A percentile compares a stretch with the other conserved stretches of the same genome.
These are phyloP conservation scores for Dicyrtomina minuta DNA, from an alignment of 2,888 invertebrate genomes.

Conservation along the genomic window DNA sequence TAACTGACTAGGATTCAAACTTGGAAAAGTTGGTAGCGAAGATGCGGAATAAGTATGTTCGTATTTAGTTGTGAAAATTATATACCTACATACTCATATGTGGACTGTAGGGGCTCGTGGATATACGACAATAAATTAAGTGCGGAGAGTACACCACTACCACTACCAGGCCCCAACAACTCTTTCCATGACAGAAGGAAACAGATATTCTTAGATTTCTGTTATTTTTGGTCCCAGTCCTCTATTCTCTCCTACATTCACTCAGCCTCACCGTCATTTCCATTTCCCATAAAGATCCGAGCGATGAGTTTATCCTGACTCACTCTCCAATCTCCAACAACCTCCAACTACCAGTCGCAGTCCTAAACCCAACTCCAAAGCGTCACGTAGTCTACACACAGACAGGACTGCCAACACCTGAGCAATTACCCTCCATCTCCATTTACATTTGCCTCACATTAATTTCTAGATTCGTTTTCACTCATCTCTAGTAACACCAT, in stretches of 20 bases:
- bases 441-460: no score
- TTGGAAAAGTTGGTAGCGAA: no score
- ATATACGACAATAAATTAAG: not conserved
- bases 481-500: no score
- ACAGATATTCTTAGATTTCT: constrained; percentile 30
- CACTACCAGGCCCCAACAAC: no score
- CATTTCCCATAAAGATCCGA: no score
- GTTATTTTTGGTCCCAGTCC: constrained; percentile 27
- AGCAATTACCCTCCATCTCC: not conserved
- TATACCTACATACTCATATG: not conserved
- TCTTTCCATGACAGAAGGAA: not conserved
- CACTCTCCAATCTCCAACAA: not conserved
- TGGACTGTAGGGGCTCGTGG: not conserved
- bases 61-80: not conserved
- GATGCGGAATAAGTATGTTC: not conserved
- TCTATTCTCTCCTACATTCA: not conserved
- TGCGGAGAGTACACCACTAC: not conserved
- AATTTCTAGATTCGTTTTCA: not conserved
- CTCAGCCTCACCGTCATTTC: constrained; percentile 2
- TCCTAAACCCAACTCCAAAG: not conserved
- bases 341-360: no score
- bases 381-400: not conserved
- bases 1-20: no score
- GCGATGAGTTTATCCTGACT: not conserved
- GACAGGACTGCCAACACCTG: constrained; percentile 14